These are phyloP conservation scores for Galeopterus variegatus DNA, from an alignment of 2,113 vertebrate genomes.

Conservation along the genomic window DNA sequence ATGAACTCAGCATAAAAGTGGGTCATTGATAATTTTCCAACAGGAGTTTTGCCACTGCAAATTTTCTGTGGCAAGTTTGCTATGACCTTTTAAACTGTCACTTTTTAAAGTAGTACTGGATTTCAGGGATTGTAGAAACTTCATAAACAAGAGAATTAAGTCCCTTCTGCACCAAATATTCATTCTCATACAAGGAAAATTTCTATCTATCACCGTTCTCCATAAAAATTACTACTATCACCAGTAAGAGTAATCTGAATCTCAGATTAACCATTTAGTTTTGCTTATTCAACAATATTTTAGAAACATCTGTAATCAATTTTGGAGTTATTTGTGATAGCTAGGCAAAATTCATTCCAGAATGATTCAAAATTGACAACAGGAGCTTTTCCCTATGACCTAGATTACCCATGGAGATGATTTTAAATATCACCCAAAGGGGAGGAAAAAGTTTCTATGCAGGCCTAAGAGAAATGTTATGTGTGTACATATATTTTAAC, in stretches of 20 bases:
- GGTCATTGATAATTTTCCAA: slow-evolving; percentile 45
- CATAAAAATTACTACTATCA: slow-evolving; percentile 53
- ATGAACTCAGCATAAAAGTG: not conserved
- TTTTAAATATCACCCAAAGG: slow-evolving; percentile 55
- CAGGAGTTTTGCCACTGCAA: not conserved
- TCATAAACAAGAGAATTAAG: not conserved
- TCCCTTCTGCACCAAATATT: not conserved
- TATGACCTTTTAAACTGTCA: slow-evolving; percentile 7
- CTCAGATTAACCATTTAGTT: slow-evolving; percentile 66
- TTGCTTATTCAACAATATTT: slow-evolving; percentile 56
- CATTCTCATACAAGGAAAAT: not conserved
- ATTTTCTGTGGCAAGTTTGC: slow-evolving; percentile 20
- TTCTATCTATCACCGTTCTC: slow-evolving; percentile 7
- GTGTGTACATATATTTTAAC: not conserved
- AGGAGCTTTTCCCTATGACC: slow-evolving; percentile 39
- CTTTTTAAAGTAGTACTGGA: not conserved
- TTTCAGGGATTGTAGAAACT: not conserved
- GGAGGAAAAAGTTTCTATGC: not conserved
- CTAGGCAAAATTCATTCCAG: slow-evolving; percentile 66
- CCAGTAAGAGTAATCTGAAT: slow-evolving; percentile 11
- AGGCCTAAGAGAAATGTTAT: not conserved
- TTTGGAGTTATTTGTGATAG: slow-evolving; percentile 72
- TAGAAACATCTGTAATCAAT: slow-evolving; percentile 70
- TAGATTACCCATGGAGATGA: slow-evolving; percentile 59
- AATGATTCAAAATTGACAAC: slow-evolving; percentile 68